Evolutionary conservation across 2,888 invertebrate species (phyloP), one percentile per base, ranked within the genome.

Genomic region (Leptogaster cylindrica): DNA sequence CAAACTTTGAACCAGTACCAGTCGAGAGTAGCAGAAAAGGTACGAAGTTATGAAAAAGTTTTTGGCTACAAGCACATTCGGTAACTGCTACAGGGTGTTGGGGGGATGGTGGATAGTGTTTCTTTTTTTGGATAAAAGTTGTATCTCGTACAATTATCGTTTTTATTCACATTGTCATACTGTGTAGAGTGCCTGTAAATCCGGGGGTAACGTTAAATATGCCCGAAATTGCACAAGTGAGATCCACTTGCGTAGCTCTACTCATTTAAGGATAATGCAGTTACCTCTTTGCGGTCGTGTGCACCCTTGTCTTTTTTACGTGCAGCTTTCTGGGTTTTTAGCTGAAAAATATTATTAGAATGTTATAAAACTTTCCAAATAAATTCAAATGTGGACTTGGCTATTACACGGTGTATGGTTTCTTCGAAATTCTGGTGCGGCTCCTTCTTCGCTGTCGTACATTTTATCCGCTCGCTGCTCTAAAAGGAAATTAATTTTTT

Each of bases 401-500:
- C 75, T 74, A 71, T 79, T 80, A 80, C 80, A 72, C 80, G 76
- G 73, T 80, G 80, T 74, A 80, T 80, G 72, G 80, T 80, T 74
- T 80, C 80, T 72, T 80, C 80, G 70, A 80, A 80, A 71, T 80
- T 80, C 72, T 80, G 80, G 70, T 80, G 80, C 4, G 80, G 80
- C 58, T 80, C 80, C 61, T 80, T 77, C 68, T 80, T 65, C 71
- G 79, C 77, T 46, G 80, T 79, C 65, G 76, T 76, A 73, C 79
- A 78, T 68, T 78, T 78, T 46, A 80, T 70, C 67, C 79, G 77
- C 51, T 80, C 80, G 44, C 77, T 76, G 41, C 79, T 78, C 80
- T 80, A 73, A 50, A 69, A 73, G 20, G 52, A 65, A 18, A 48
- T 48, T 46, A 46, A 46, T 46, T 20, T 46, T 46, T 6, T 23